phyloP scores from a whole-genome alignment of 2,888 invertebrate species.

The Philereme transversata region DNA sequence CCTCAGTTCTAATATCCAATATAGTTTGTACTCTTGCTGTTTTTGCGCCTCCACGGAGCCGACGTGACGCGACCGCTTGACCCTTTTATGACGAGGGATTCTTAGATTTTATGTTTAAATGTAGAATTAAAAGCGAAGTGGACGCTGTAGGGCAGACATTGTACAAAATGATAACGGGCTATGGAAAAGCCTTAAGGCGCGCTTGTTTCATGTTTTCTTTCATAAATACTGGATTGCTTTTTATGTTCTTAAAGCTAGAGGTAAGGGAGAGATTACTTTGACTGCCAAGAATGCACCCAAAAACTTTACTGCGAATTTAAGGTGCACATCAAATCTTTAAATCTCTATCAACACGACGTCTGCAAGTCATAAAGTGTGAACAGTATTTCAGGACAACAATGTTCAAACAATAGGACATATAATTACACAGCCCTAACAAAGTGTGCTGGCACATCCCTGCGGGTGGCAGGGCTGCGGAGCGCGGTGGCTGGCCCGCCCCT shows the following conservation, averaged over 20 bases:
- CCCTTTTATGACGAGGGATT: constrained; percentile 75
- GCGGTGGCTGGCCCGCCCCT: constrained; percentile 70
- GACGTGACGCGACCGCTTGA: constrained; percentile 75
- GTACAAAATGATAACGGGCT: too few species aligned
- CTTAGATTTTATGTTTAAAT: constrained; percentile 43
- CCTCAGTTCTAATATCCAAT: constrained; percentile 81
- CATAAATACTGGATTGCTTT: too few species aligned
- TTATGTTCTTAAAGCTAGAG: too few species aligned
- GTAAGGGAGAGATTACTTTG: too few species aligned
- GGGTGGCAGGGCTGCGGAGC: constrained; percentile 59
- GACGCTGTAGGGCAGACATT: too few species aligned
- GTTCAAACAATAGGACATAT: constrained; percentile 46
- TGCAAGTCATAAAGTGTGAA: constrained; percentile 33
- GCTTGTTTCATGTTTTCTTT: too few species aligned
- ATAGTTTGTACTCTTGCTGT: constrained; percentile 73
- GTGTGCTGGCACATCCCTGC: constrained; percentile 58
- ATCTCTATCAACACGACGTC: constrained; percentile 30
- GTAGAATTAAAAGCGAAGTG: neutral
- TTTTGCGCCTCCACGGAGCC: constrained; percentile 62
- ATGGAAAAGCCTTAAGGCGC: too few species aligned
- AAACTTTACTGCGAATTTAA: constrained; percentile 21
- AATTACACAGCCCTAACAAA: constrained; percentile 49
- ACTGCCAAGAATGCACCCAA: constrained; percentile 9
- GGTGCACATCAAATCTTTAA: constrained; percentile 1
- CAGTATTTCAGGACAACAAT: constrained; percentile 45